Base-by-base conservation (phyloP, 2,888 invertebrate genomes). In the Lepetodrilus schrolli region DNA sequence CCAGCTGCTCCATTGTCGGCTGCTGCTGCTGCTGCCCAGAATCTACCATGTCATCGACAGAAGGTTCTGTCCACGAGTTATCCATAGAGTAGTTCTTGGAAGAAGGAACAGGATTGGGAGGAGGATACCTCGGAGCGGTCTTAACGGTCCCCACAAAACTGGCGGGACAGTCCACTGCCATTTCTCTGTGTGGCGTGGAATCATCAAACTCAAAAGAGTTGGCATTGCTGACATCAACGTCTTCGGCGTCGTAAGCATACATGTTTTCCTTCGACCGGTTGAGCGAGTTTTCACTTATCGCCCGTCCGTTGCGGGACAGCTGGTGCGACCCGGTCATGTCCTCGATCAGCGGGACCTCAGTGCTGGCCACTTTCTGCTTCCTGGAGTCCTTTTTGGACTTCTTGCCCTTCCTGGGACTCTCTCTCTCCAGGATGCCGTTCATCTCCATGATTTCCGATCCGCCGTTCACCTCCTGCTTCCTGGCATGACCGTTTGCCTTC, bases 81-180 rank as follows among this genome's bases (percentile, higher is more conserved):
- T 13, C 17, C 20, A 34, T 48, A 43, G 74, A 51, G 74, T 84
- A 80, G 76, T 83, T 84, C 66, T 77, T 78, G 50, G 83, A 83
- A 4, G 82, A 81, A 38, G 76, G 74, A 23, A 73, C 79, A 34
- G 77, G 74, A 13, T 73, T 70, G n/a, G 81, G 78, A 5, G 82
- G 82, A 7, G 91, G 91, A 74, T 96, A 96, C 87, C 96, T 93
- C 47, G 96, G 97, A 50, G 96, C 96, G 81, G 96, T 96, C 92
- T 97, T 97, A 91, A 95, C 95, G 87, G 95, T 93, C 83, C 95
- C 96, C 88, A 96, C 94, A 93, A 97, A 97, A 87, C 95, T 95
- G 91, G 97, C 97, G 89, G 98, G 98, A 87, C 97, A 97, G 92
- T 98, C 98, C 91, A 98, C 97, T 90, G 98, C 97, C 96, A 98